phyloP scores from a whole-genome alignment of 92 coral and sea anemone genomes.

The Ricordea florida region DNA sequence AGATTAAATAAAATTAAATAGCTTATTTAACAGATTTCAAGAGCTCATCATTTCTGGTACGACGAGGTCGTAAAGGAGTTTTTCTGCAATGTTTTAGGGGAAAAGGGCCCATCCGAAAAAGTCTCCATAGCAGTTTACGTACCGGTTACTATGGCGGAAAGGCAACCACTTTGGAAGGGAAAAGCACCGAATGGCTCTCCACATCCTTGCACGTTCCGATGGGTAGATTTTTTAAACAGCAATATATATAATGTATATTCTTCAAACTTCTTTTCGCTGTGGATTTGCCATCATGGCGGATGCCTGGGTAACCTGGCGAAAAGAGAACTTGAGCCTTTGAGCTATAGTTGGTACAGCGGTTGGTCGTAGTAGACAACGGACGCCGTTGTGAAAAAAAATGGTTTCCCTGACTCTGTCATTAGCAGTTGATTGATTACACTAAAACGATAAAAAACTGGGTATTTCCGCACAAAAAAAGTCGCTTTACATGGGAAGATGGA shows the following conservation, averaged over 20 bases:
- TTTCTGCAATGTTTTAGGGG: too few species aligned
- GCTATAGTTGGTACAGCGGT: background rate
- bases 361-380: constrained; percentile 31
- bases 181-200: constrained; percentile 14
- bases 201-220: constrained; percentile 10
- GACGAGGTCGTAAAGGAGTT: too few species aligned
- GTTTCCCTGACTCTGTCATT: too few species aligned
- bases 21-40: too few species aligned
- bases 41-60: too few species aligned
- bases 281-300: background rate
- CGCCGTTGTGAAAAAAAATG: constrained; percentile 7
- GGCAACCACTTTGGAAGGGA: background rate
- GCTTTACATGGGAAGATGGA: constrained; percentile 40
- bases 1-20: too few species aligned
- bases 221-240: background rate
- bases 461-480: too few species aligned
- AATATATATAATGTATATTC: background rate
- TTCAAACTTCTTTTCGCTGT: background rate
- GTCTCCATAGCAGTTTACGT: background rate
- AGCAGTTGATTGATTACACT: too few species aligned
- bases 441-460: too few species aligned
- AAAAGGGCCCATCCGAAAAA: too few species aligned
- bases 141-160: constrained; percentile 8
- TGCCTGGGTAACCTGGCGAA: constrained; percentile 22
- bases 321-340: background rate